Evolutionary conservation across 2,888 invertebrate genomes (phyloP), one percentile per base, ranked within the genome.

Genomic region (Drosophila barbarae): DNA sequence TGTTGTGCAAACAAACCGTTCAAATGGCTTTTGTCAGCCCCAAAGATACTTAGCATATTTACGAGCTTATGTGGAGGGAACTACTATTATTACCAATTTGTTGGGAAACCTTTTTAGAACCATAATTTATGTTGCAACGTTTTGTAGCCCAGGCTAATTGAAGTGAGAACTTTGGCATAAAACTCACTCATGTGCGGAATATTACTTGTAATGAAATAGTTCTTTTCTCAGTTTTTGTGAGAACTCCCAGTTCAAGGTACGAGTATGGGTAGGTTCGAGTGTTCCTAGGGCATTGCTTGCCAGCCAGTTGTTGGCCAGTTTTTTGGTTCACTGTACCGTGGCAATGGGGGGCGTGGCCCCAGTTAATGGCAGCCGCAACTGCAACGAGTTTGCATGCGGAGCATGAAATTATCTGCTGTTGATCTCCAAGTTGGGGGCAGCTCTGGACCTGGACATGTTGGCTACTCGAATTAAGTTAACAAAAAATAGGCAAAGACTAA

Each of bases 341-440:
- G 63, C 72, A 44, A 53, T 32, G 53, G 53, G 52, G 68, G 67
- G 67, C 67, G 67, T 68, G 63, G 68, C 53, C 23, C 56, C 26
- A 47, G 18, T 47, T 47, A 47, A 47, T 47, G 46, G 66, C 35
- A 32, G 28, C 56, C 51, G 36, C 51, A 67, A 55, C 55, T 46
- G 68, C 47, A 61, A 53, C 70, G 61, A 69, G 49, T 53, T 52
- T 61, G 69, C 79, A 79, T 76, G 82, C 84, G 69, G 78, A 74
- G 35, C 77, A 72, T 73, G 71, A 70, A 75, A 77, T 83, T 75
- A 81, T 81, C 85, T 63, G 72, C 73, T 63, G 77, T 76, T 79
- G 77, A 84, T 82, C 80, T 82, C 59, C 61, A 57, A 65, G 81
- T 67, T 54, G 55, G 59, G 65, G 57, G 68, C 55, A 52, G 42